Evolutionary conservation across 2,113 vertebrate species (phyloP).

Genomic region (Choloepus hoffmanni): DNA sequence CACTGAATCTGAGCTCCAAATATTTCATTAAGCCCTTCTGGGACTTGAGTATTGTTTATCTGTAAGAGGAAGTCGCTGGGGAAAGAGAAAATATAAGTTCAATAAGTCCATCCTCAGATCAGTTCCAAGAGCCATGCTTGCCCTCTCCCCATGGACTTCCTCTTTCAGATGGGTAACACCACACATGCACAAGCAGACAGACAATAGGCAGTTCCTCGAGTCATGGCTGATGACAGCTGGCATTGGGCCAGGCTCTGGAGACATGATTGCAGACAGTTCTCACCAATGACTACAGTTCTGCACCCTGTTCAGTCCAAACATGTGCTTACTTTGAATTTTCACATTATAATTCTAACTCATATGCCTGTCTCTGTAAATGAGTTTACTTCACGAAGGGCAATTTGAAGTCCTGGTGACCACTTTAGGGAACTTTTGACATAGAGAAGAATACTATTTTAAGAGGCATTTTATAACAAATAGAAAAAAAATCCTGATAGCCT

Average conservation of each 20-base stretch:
- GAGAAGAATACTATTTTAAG: neutral
- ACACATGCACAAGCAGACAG: too few species aligned
- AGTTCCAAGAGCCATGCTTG: neutral
- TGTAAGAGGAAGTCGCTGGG: neutral
- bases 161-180: neutral
- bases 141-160: neutral
- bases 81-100: neutral
- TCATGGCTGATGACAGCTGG: neutral
- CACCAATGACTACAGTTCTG: neutral
- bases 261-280: fast-evolving
- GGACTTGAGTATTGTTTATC: neutral
- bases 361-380: neutral
- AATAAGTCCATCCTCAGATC: neutral
- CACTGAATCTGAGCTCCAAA: too few species aligned
- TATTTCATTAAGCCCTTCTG: neutral
- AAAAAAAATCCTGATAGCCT: neutral
- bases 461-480: neutral
- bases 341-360: neutral
- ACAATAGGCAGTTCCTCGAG: neutral
- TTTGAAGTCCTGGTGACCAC: neutral
- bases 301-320: neutral
- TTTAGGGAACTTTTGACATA: neutral
- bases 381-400: neutral
- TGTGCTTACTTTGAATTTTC: neutral
- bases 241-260: neutral